These are phyloP conservation scores for Drosophila sechellia DNA, from an alignment of 1,140 invertebrate species.

Conservation along the genomic window DNA sequence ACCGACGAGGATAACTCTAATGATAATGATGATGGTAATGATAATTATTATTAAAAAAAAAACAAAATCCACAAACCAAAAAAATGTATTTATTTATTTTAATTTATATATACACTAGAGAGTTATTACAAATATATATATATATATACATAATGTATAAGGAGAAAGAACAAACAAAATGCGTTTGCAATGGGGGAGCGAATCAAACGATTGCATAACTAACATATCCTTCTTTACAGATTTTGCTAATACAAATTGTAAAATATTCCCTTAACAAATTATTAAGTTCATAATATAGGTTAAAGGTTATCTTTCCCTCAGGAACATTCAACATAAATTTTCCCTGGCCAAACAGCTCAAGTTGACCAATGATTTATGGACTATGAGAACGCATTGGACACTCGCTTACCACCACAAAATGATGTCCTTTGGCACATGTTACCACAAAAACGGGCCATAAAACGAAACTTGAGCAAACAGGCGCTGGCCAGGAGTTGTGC, in stretches of 20 bases:
- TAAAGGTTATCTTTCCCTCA: slow-evolving; percentile 1
- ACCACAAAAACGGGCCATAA: slow-evolving; percentile 30
- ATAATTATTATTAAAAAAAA: slow-evolving; percentile 46
- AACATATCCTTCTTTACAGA: no score
- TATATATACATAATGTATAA: slow-evolving; percentile 80
- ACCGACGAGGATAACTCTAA: slow-evolving; percentile 69
- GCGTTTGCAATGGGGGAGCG: slow-evolving; percentile 2
- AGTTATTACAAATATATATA: slow-evolving; percentile 82
- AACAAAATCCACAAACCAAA: slow-evolving; percentile 56
- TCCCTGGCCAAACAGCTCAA: slow-evolving; percentile 37
- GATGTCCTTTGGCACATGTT: slow-evolving; percentile 62
- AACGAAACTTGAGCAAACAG: slow-evolving; percentile 54
- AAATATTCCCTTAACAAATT: no score
- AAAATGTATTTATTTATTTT: slow-evolving; percentile 83
- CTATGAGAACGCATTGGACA: slow-evolving; percentile 63
- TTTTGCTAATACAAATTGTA: no score
- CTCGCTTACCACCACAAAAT: slow-evolving; percentile 56
- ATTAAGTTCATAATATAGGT: not conserved
- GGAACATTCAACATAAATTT: slow-evolving; percentile 39
- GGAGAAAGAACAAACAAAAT: slow-evolving; percentile 48
- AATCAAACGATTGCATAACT: not conserved
- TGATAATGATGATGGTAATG: slow-evolving; percentile 69
- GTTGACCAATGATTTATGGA: slow-evolving; percentile 66
- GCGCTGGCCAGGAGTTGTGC: slow-evolving; percentile 23
- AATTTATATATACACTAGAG: slow-evolving; percentile 83